phyloP scores from a whole-genome alignment of 2,797 vertebrate species.

The Urophycis tenuis region DNA sequence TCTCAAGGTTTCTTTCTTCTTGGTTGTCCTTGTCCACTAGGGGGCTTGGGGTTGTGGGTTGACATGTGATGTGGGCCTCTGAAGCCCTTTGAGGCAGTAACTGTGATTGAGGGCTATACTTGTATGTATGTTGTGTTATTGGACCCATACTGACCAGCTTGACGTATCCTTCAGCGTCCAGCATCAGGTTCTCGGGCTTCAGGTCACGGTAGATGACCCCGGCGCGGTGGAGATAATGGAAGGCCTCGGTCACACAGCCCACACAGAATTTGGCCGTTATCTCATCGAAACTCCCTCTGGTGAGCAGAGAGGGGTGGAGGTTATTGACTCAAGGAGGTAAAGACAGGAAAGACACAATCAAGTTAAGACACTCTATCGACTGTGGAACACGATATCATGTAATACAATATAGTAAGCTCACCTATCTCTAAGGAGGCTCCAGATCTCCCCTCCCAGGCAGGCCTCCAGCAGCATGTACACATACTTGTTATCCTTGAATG shows the following conservation, averaged over 20 bases:
- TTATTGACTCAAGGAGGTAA: neutral
- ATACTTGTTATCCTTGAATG: constrained; percentile 87
- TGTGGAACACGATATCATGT: neutral
- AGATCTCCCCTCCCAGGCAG: constrained; percentile 88
- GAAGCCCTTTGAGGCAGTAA: neutral
- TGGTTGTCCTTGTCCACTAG: neutral
- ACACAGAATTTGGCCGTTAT: constrained; percentile 87
- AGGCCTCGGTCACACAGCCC: constrained; percentile 88
- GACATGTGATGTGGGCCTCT: neutral
- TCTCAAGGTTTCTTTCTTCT: neutral
- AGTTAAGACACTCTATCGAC: neutral
- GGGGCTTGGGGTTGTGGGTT: neutral
- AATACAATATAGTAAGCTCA: constrained; percentile 33
- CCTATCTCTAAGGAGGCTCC: constrained; percentile 93
- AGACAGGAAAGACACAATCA: neutral
- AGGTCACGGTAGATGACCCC: constrained; percentile 89
- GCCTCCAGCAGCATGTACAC: constrained; percentile 95
- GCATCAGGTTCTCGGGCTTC: constrained; percentile 93
- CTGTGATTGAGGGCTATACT: neutral
- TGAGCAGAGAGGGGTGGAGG: constrained; percentile 22
- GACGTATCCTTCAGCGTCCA: constrained; percentile 87
- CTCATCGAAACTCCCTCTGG: constrained; percentile 84
- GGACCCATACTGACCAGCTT: constrained; percentile 76
- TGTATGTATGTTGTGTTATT: neutral
- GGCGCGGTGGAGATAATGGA: constrained; percentile 86